Evolutionary conservation across 2,888 invertebrate genomes (phyloP).

Genomic region (Ethmia dodecea): DNA sequence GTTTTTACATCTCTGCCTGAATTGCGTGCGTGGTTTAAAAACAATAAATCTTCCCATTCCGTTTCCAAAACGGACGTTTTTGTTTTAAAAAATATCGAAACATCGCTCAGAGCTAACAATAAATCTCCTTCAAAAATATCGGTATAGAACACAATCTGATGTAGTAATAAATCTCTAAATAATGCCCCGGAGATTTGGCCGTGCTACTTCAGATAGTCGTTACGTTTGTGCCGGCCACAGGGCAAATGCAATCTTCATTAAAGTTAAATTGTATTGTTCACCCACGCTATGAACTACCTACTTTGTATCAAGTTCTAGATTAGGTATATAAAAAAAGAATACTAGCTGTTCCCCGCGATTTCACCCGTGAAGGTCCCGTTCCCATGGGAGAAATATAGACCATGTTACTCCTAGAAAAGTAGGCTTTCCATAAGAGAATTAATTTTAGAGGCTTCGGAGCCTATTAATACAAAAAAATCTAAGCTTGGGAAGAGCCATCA

Average conservation of each 20-base stretch:
- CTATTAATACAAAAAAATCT: too few relatives aligned
- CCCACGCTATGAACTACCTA: slow-evolving; percentile 12
- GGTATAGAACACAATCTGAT: slow-evolving; percentile 54
- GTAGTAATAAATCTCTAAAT: slow-evolving; percentile 68
- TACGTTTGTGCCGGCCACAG: slow-evolving; percentile 47
- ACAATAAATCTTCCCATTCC: slow-evolving; percentile 29
- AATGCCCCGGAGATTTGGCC: slow-evolving; percentile 54
- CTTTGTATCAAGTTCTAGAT: too few relatives aligned
- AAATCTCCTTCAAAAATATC: slow-evolving; percentile 64
- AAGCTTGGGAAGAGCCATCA: too few relatives aligned
- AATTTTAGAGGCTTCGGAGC: too few relatives aligned
- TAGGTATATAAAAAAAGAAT: too few relatives aligned
- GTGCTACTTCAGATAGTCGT: slow-evolving; percentile 72
- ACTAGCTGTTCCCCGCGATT: too few relatives aligned
- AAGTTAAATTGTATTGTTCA: slow-evolving; percentile 27
- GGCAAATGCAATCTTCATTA: slow-evolving; percentile 70
- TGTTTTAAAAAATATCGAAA: slow-evolving; percentile 31
- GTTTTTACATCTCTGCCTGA: too few relatives aligned
- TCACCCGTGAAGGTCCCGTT: too few relatives aligned
- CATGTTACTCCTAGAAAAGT: too few relatives aligned
- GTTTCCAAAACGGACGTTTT: slow-evolving; percentile 26
- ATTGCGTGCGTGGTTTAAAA: not conserved
- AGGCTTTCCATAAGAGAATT: too few relatives aligned
- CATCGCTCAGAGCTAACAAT: slow-evolving; percentile 57
- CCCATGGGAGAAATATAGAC: too few relatives aligned